phyloP scores from a whole-genome alignment of 2,797 vertebrate genomes.

The Echeneis naucrates region DNA sequence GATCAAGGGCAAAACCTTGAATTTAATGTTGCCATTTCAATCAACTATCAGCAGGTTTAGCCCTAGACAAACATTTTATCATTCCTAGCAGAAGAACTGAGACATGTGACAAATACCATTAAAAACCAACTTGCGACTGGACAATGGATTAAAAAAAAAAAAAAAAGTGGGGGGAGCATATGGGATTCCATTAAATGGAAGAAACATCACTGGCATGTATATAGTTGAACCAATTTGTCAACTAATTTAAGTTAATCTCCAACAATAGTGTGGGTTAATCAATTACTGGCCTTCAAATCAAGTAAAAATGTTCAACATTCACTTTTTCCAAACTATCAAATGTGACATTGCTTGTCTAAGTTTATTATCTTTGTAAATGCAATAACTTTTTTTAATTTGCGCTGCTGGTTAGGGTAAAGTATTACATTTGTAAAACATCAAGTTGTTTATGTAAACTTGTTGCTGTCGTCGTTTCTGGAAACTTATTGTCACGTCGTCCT shows the following conservation, averaged over 20 bases:
- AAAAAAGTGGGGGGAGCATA: not conserved
- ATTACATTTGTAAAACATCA: not conserved
- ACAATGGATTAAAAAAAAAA: not conserved
- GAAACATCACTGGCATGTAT: not conserved
- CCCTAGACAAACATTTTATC: not conserved
- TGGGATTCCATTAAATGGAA: not conserved
- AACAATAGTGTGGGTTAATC: not conserved
- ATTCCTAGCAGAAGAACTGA: not conserved
- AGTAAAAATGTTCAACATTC: not conserved
- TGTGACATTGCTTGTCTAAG: not conserved
- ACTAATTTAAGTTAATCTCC: not conserved
- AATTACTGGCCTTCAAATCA: not conserved
- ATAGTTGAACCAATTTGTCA: not conserved
- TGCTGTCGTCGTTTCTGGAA: not conserved
- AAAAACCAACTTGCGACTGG: not conserved
- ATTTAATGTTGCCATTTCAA: constrained; percentile 16
- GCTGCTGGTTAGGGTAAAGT: not conserved
- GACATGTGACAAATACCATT: not conserved
- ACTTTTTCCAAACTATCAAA: not conserved
- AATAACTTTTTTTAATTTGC: not conserved
- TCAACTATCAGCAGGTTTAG: not conserved
- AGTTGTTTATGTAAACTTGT: not conserved
- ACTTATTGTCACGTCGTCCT: not conserved
- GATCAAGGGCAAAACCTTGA: not conserved
- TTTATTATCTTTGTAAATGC: not conserved